These are phyloP conservation scores for Acanthopleura granulata DNA, from an alignment of 2,888 invertebrate genomes.

Conservation along the genomic window DNA sequence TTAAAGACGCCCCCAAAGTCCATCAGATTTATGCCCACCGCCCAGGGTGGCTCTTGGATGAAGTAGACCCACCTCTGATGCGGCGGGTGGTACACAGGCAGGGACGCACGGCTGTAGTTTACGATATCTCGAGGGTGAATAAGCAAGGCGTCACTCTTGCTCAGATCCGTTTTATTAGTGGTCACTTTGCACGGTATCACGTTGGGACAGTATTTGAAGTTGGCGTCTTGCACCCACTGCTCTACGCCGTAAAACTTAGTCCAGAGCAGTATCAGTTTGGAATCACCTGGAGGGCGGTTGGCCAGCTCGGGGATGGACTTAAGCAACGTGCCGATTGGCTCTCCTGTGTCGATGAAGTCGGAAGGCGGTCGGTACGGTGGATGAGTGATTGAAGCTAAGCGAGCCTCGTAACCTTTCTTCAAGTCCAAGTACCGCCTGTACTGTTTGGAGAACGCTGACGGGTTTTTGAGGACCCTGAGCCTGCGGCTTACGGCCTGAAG, in stretches of 20 bases:
- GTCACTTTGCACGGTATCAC: slow-evolving; percentile 2
- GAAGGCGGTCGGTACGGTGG: neutral
- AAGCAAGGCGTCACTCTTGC: neutral
- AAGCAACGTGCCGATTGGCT: neutral
- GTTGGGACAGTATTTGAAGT: slow-evolving; percentile 4
- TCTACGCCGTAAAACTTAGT: slow-evolving; percentile 7
- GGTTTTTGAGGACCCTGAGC: neutral
- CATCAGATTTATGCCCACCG: neutral
- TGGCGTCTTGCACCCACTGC: slow-evolving; percentile 2
- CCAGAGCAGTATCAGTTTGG: slow-evolving; percentile 13
- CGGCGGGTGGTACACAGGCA: neutral
- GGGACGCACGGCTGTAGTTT: neutral
- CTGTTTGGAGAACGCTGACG: neutral
- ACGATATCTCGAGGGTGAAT: slow-evolving; percentile 12
- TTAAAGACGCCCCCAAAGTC: slow-evolving; percentile 14
- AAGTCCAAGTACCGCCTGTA: neutral
- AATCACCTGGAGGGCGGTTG: neutral
- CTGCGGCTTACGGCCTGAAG: neutral
- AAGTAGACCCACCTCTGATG: slow-evolving; percentile 19
- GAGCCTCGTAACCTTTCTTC: neutral
- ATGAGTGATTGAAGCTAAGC: neutral
- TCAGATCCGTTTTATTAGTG: slow-evolving; percentile 4
- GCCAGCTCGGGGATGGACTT: neutral
- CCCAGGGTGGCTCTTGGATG: slow-evolving; percentile 14
- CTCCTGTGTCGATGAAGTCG: neutral